These are phyloP conservation scores for Liasis olivaceus DNA, from an alignment of 2,797 vertebrate species.

Conservation along the genomic window DNA sequence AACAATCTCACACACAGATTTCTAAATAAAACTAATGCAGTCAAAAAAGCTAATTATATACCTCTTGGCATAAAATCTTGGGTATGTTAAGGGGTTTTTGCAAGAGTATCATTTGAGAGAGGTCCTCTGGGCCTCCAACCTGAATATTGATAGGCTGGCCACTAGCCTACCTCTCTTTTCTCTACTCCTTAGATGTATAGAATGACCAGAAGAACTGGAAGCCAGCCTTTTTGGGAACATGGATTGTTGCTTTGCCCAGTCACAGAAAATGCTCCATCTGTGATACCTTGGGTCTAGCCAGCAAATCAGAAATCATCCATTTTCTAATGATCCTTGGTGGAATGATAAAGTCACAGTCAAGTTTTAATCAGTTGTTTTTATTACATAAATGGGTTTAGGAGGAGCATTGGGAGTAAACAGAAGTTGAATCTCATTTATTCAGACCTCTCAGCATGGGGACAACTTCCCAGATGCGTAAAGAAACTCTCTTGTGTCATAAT, in stretches of 20 bases:
- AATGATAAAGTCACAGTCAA: not conserved
- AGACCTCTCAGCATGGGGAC: not conserved
- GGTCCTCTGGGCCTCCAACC: no score
- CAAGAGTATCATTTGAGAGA: no score
- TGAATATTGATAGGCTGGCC: no score
- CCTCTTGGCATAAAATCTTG: no score
- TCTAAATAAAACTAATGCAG: no score
- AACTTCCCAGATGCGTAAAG: not conserved
- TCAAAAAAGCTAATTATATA: no score
- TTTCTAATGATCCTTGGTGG: not conserved
- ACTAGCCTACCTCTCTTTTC: no score
- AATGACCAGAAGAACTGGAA: no score
- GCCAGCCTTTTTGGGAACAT: not conserved
- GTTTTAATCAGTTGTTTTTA: not conserved
- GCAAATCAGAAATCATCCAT: not conserved
- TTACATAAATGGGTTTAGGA: not conserved
- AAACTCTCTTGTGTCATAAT: not conserved
- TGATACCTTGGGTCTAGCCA: not conserved
- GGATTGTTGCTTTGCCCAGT: not conserved
- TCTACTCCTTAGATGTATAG: no score
- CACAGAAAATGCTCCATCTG: not conserved
- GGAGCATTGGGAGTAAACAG: not conserved
- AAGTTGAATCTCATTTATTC: not conserved
- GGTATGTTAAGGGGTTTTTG: no score
- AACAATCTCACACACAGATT: no score